phyloP scores from a whole-genome alignment of 1,140 invertebrate species.

The Zaprionus camerounensis region DNA sequence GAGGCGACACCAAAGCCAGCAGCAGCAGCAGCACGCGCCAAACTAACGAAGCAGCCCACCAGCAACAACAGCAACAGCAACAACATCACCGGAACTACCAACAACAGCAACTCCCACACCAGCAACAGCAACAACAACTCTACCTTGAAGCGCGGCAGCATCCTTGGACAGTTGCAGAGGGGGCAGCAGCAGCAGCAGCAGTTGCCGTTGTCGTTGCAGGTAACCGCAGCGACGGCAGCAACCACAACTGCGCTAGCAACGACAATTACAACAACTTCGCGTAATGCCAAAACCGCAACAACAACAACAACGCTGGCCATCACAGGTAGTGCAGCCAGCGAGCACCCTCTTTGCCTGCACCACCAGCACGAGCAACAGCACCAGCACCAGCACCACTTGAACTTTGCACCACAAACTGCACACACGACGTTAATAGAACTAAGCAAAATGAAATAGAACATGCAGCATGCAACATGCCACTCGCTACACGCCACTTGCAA shows the following conservation, averaged over 20 bases:
- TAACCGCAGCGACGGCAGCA: conserved; percentile 71
- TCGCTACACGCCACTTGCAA: conserved; percentile 16
- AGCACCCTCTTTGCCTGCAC: background rate
- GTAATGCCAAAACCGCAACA: conserved; percentile 78
- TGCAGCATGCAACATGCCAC: conserved; percentile 23
- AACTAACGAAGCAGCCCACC: conserved; percentile 76
- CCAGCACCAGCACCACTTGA: conserved; percentile 40
- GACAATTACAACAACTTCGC: conserved; percentile 80
- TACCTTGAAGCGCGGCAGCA: conserved; percentile 55
- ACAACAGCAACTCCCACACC: conserved; percentile 34
- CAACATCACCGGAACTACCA: conserved; percentile 35
- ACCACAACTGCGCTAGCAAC: conserved; percentile 76
- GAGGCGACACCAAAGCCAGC: conserved; percentile 69
- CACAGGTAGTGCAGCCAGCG: conserved; percentile 64
- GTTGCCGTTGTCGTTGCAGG: conserved; percentile 38
- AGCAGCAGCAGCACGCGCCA: conserved; percentile 54
- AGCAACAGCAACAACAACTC: conserved; percentile 42
- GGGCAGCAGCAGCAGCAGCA: conserved; percentile 15
- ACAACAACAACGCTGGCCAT: conserved; percentile 78
- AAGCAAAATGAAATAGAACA: conserved; percentile 13
- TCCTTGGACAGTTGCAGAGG: conserved; percentile 4
- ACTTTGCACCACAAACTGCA: conserved; percentile 63
- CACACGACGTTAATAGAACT: conserved; percentile 41
- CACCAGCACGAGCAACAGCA: conserved; percentile 6
- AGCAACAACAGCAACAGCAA: conserved; percentile 40